Evolutionary conservation across 2,797 vertebrate species (phyloP), one percentile per base, ranked within the genome.

Genomic region (Psittacula derbiana): DNA sequence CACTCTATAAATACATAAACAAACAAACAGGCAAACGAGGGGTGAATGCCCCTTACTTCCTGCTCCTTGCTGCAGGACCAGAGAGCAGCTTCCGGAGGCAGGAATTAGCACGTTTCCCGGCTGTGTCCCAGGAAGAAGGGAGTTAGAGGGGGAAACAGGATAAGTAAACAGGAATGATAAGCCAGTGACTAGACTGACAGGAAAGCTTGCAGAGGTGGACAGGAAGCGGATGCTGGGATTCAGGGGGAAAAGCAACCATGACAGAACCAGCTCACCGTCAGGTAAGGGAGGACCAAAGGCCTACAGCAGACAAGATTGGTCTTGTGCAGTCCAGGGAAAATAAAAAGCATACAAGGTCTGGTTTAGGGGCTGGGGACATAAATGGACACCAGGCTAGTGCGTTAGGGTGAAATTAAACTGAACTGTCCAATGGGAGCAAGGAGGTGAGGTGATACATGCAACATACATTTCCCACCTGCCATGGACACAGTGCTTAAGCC

Each of bases 1-100:
- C 67, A 74, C 30, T 85, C 62, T 84, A 80, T 76, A 90, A 82
- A 90, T 80, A 89, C 5, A 90, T 58, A 81, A 93, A 95, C 58
- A 93, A 88, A 82, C 57, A 83, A 86, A 88, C 33, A 38, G 16
- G 36, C 18, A 86, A 76, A 94, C 52, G 47, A 62, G 74, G 52
- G 25, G 88, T 75, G 50, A 86, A 88, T 86, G 86, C 41, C 79
- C 52, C 31, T 30, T 33, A 47, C 46, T 83, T 93, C 90, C 92
- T 88, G 83, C 65, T 86, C 60, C 60, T 78, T 69, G 28, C 52
- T 91, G 38, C 40, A 70, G 49, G 61, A 83, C 33, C 44, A 86
- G n/a, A 55, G 33, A 76, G 47, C 55, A 73, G 52, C n/a, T 86
- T 30, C 10, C 0, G 0, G 64, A 70, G 23, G 38, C 55, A 89